Percentiles rank a stretch among this genome's conserved stretches.
Conservation (phyloP, 1,140 invertebrate species). For the Pogonognathellus flavescens region DNA sequence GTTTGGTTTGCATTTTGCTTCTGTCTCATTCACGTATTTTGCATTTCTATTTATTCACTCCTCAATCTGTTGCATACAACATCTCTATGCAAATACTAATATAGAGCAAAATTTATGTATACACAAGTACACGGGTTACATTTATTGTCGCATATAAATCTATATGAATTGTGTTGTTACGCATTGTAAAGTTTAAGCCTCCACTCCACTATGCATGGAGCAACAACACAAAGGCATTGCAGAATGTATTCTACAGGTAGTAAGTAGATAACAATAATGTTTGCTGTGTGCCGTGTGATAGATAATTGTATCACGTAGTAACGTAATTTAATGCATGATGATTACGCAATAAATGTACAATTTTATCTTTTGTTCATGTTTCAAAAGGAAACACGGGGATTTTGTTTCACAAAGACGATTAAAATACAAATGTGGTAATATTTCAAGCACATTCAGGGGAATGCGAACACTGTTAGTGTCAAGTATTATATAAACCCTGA, state of each 20-base stretch:
- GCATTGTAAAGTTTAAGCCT: too few species aligned
- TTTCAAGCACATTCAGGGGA: background rate
- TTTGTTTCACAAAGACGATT: slow-evolving; percentile 9
- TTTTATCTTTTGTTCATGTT: slow-evolving; percentile 14
- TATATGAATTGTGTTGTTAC: too few species aligned
- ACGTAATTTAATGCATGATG: background rate
- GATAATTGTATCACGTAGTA: background rate
- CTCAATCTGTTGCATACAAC: background rate
- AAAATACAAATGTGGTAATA: background rate
- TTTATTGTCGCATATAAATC: too few species aligned
- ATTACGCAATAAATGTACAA: slow-evolving; percentile 23
- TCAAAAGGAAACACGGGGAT: slow-evolving; percentile 25
- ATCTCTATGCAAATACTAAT: background rate
- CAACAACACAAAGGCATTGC: too few species aligned
- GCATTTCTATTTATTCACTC: background rate
- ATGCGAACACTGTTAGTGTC: background rate
- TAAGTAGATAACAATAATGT: background rate
- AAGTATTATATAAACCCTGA: too few species aligned
- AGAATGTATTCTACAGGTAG: background rate
- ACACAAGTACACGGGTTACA: background rate
- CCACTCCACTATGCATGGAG: too few species aligned
- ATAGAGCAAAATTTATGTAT: background rate
- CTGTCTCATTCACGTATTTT: background rate
- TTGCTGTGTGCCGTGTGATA: background rate
- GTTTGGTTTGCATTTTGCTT: background rate